phyloP scores from a whole-genome alignment of 2,113 vertebrate genomes.

The Marmota flaviventris region DNA sequence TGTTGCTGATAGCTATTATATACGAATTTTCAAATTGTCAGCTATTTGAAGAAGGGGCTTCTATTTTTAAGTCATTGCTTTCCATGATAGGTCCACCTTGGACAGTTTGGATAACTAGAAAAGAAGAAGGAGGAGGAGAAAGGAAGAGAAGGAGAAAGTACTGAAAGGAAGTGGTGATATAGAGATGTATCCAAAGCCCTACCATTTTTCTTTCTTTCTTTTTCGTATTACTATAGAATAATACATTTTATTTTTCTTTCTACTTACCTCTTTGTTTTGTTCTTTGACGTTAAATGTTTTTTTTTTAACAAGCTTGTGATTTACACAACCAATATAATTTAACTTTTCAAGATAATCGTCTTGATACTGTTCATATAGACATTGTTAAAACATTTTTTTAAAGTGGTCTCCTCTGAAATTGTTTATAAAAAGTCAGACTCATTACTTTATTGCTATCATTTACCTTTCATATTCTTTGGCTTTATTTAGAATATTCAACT shows the following conservation, averaged over 20 bases:
- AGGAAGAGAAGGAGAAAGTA: background rate
- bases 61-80: background rate
- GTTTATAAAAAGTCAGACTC: background rate
- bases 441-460: background rate
- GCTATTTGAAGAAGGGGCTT: background rate
- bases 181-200: background rate
- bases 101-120: background rate
- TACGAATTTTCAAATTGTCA: background rate
- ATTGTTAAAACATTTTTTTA: background rate
- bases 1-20: background rate
- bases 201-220: background rate
- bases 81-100: background rate
- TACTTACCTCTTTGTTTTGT: background rate
- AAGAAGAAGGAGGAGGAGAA: background rate
- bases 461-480: slow-evolving; percentile 14
- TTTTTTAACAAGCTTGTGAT: background rate
- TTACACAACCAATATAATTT: background rate
- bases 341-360: background rate
- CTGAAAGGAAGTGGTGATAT: background rate
- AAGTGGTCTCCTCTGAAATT: background rate
- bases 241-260: background rate
- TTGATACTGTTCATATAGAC: background rate
- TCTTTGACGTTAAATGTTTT: background rate
- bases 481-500: slow-evolving; percentile 9
- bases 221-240: background rate